Evolutionary conservation across 1,140 invertebrate genomes (phyloP).

Genomic region (Apis florea): DNA sequence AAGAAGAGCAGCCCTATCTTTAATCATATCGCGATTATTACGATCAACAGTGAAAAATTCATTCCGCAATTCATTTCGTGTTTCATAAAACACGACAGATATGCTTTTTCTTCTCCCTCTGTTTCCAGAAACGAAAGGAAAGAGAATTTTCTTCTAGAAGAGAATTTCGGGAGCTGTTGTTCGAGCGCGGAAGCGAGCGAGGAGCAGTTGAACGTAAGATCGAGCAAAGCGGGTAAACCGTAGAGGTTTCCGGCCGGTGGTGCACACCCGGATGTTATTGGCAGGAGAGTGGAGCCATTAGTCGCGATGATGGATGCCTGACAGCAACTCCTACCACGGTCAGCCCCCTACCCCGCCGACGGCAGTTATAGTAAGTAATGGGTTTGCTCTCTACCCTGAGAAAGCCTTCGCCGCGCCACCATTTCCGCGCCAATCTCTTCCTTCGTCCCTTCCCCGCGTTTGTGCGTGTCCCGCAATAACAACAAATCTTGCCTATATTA

Average conservation of each 20-base stretch:
- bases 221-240: constrained; percentile 43
- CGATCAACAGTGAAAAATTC: too few species aligned
- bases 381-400: constrained; percentile 78
- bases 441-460: constrained; percentile 21
- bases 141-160: not conserved
- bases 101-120: too few species aligned
- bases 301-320: constrained; percentile 80
- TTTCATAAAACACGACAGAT: too few species aligned
- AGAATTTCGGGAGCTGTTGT: not conserved
- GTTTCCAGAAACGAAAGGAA: not conserved
- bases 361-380: constrained; percentile 81
- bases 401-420: constrained; percentile 71
- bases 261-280: constrained; percentile 77
- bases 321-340: constrained; percentile 72
- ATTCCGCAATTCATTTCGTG: too few species aligned
- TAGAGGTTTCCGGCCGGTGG: constrained; percentile 59
- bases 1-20: too few species aligned
- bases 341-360: constrained; percentile 75
- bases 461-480: constrained; percentile 73
- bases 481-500: constrained; percentile 80
- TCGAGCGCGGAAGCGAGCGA: not conserved
- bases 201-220: constrained; percentile 52
- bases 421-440: constrained; percentile 41
- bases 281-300: constrained; percentile 79
- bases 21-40: too few species aligned